phyloP scores from a whole-genome alignment of 1,140 invertebrate species.

The Polypedilum vanderplanki region DNA sequence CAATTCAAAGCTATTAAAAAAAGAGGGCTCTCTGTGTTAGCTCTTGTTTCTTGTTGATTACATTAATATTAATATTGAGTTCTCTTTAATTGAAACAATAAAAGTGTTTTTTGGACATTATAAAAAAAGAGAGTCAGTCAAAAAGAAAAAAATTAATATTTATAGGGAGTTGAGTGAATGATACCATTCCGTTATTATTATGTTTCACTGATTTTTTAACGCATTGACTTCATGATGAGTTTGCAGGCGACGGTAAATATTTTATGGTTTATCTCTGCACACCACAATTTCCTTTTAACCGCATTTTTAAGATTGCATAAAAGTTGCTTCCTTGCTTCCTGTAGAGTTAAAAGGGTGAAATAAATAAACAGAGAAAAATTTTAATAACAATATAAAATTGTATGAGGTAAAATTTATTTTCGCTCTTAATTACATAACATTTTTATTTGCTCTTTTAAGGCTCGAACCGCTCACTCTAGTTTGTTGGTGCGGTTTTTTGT shows the following conservation, averaged over 20 bases:
- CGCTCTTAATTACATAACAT: slow-evolving; percentile 25
- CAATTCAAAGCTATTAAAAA: slow-evolving; percentile 4
- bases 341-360: neutral
- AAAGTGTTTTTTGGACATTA: slow-evolving; percentile 24
- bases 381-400: neutral
- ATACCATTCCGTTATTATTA: neutral
- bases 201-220: neutral
- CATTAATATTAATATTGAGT: slow-evolving; percentile 26
- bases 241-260: no score
- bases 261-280: no score
- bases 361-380: neutral
- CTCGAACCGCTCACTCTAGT: neutral
- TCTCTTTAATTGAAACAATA: slow-evolving; percentile 28
- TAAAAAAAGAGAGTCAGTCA: neutral
- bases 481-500: slow-evolving; percentile 22
- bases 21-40: neutral
- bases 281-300: no score
- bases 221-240: no score
- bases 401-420: neutral
- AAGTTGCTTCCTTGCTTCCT: neutral
- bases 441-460: slow-evolving; percentile 26
- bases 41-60: slow-evolving; percentile 21
- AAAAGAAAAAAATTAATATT: neutral
- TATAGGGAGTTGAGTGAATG: neutral
- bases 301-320: no score